These are phyloP conservation scores for Boloria euphrosyne DNA, from an alignment of 2,888 invertebrate genomes.

Conservation along the genomic window DNA sequence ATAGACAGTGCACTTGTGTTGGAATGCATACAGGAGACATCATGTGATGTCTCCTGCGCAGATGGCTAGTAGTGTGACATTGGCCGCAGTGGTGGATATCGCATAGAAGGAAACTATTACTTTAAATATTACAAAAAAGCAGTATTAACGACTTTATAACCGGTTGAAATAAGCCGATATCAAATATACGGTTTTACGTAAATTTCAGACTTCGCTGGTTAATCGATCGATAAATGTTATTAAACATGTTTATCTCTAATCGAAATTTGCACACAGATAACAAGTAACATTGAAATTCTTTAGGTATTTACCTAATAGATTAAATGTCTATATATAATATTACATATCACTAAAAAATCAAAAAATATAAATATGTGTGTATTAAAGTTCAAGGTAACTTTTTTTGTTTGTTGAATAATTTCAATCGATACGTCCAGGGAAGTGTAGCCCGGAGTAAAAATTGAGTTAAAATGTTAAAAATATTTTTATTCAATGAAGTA, in stretches of 20 bases:
- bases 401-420: background rate
- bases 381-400: background rate
- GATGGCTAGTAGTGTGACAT: too few relatives aligned
- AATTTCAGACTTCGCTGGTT: background rate
- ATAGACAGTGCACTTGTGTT: too few relatives aligned
- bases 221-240: conserved; percentile 15
- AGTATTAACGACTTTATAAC: background rate
- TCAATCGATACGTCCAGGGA: too few relatives aligned
- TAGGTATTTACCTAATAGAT: background rate
- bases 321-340: conserved; percentile 4
- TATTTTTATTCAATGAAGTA: conserved; percentile 4
- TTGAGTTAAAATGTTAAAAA: background rate
- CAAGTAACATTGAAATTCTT: background rate
- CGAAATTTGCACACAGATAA: conserved; percentile 8
- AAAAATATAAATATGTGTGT: background rate
- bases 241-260: conserved; percentile 17
- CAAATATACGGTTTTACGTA: background rate
- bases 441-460: too few relatives aligned
- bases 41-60: too few relatives aligned
- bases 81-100: too few relatives aligned
- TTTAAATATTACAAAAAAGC: background rate
- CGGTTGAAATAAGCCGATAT: background rate
- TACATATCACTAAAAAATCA: background rate
- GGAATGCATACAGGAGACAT: too few relatives aligned
- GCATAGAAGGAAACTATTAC: too few relatives aligned